Percentiles rank a stretch among this genome's conserved stretches.
phyloP scores from a whole-genome alignment of 2,113 vertebrate species.

The Platichthys stellatus region DNA sequence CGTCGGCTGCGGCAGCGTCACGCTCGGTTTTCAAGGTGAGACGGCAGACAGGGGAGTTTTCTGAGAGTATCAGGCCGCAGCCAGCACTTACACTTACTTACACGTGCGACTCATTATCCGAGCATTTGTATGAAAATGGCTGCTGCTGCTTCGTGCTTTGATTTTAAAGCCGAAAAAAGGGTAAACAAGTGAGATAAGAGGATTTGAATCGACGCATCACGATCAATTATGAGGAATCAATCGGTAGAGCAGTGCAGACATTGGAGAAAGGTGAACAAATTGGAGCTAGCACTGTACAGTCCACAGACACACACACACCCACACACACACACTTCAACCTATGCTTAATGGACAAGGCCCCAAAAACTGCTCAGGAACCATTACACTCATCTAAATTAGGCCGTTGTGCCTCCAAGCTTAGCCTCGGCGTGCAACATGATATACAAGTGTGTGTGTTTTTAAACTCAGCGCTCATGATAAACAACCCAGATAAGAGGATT shows the following conservation, averaged over 20 bases:
- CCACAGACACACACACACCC: not conserved
- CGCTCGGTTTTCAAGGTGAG: conserved; percentile 75
- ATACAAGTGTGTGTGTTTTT: conserved; percentile 13
- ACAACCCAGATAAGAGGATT: conserved; percentile 65
- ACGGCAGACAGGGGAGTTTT: conserved; percentile 39
- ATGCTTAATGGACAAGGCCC: conserved; percentile 22
- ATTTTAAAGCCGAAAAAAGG: conserved; percentile 14
- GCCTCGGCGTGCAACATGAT: conserved; percentile 19
- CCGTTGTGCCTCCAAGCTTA: conserved; percentile 37
- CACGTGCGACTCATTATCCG: not conserved
- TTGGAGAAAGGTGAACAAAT: conserved; percentile 26
- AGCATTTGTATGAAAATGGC: not conserved
- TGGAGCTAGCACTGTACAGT: conserved; percentile 17
- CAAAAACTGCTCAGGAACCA: conserved; percentile 31
- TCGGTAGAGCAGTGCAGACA: conserved; percentile 49
- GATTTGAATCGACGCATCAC: conserved; percentile 44
- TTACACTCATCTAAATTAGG: conserved; percentile 6
- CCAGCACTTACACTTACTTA: conserved; percentile 26
- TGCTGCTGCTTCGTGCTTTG: not conserved
- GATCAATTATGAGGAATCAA: conserved; percentile 44
- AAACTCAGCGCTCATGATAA: conserved; percentile 46
- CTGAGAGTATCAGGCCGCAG: conserved; percentile 35
- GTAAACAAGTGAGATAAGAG: conserved; percentile 53
- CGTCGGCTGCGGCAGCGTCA: conserved; percentile 74
- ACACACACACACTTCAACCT: conserved; percentile 6